Conservation (phyloP, 2,888 invertebrate genomes). For the Halictus ligatus region DNA sequence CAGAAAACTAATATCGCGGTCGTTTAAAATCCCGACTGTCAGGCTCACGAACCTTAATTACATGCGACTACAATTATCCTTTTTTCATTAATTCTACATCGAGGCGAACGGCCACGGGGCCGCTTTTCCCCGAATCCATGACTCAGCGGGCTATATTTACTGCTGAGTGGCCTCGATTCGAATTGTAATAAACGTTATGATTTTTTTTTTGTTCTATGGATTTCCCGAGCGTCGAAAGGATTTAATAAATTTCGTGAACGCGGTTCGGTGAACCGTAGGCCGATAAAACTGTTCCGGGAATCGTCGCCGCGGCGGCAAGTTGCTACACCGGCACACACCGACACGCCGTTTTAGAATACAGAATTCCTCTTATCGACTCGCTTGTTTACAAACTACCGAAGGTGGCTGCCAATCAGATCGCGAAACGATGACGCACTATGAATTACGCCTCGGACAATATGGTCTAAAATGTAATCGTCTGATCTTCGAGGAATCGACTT, state of each 20-base stretch:
- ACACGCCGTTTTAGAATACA: slow-evolving; percentile 39
- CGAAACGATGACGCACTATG: slow-evolving; percentile 14
- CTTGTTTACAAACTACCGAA: slow-evolving; percentile 49
- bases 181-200: not conserved
- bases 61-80: not conserved
- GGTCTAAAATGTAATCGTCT: not conserved
- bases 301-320: not conserved
- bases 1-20: not conserved
- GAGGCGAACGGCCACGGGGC: not conserved
- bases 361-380: slow-evolving; percentile 44
- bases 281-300: slow-evolving; percentile 15
- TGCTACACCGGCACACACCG: not conserved
- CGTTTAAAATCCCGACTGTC: slow-evolving; percentile 8
- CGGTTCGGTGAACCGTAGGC: not conserved
- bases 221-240: not conserved
- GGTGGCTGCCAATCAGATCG: slow-evolving; percentile 18
- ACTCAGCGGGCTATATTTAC: not conserved
- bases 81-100: not conserved
- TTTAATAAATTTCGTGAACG: not conserved
- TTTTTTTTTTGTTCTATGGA: not conserved
- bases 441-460: not conserved
- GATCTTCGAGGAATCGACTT: not conserved
- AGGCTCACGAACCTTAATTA: not conserved
- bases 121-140: not conserved
- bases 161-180: not conserved